phyloP scores from a whole-genome alignment of 2,113 vertebrate species.

The Heterocephalus glaber region DNA sequence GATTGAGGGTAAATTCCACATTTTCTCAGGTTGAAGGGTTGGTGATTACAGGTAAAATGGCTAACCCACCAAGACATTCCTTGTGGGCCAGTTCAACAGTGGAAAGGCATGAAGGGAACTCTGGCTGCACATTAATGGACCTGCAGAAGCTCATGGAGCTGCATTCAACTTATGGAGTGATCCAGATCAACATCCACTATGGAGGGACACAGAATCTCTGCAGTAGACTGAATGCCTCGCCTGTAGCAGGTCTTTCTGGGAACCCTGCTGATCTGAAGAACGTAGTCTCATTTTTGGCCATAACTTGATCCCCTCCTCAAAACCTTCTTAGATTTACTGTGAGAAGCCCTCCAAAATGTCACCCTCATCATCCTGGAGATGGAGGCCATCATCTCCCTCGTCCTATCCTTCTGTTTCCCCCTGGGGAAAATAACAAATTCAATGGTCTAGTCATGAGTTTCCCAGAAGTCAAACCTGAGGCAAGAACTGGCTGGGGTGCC shows the following conservation, averaged over 20 bases:
- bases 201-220: slow-evolving; percentile 93
- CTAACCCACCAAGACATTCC: slow-evolving; percentile 31
- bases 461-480: neutral
- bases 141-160: slow-evolving; percentile 94
- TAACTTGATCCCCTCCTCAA: neutral
- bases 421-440: neutral
- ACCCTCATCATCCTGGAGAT: neutral
- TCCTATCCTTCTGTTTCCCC: neutral
- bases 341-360: neutral
- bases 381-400: neutral
- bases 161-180: slow-evolving; percentile 89
- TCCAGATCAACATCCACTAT: slow-evolving; percentile 87
- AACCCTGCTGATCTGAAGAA: neutral
- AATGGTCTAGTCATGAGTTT: neutral
- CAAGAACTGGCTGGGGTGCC: neutral
- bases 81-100: slow-evolving; percentile 90
- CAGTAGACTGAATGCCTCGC: slow-evolving; percentile 92
- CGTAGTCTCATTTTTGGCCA: neutral
- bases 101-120: slow-evolving; percentile 92
- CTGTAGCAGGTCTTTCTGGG: slow-evolving; percentile 90
- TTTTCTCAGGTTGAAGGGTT: slow-evolving; percentile 31
- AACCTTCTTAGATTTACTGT: neutral
- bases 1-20: neutral
- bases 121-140: slow-evolving; percentile 90
- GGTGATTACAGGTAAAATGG: slow-evolving; percentile 66